Base-by-base conservation (phyloP, 2,797 vertebrate genomes). In the Setipinna tenuifilis region DNA sequence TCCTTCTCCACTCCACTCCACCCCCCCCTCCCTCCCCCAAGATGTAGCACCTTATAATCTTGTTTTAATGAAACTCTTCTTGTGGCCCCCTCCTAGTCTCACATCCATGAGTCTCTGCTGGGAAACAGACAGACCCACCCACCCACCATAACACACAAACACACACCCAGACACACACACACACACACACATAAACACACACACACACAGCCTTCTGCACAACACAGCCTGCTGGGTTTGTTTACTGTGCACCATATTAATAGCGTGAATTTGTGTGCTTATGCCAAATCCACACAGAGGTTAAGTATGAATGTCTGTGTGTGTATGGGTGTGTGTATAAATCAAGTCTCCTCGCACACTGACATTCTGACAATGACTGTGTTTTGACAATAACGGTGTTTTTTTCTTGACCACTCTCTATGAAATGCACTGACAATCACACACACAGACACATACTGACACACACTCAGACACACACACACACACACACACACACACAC, bases 51-150 rank as follows among this genome's bases (percentile, higher is more conserved):
- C 89, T 81, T 44, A 68, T 83, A 81, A n/a, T 31, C 84, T 88
- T 90, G 82, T 88, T 89, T 87, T 92, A 92, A 93, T 88, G 86
- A 92, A 91, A 87, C 88, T 86, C 88, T 88, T 92, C 87, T 91
- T 90, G 88, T 90, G 88, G 91, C 85, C 88, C 68, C 65, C 25
- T 16, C 65, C 25, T 3, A 12, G 65, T 68, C 65, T 68, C 5
- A 59, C 19, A n/a, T 19, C 17, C 58, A 59, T 59, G 83, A 11
- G 85, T 86, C 85, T 86, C 83, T 89, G 83, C 88, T 86, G 83
- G 7, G 0, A 87, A 78, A 83, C 87, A 88, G 85, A 85, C 78
- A 78, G 19, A 83, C 59, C 84, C 81, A 68, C 81, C 81, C 62
- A 59, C 81, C 84, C n/a, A 28, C 25, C 54, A 16, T 58, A 82